These are phyloP conservation scores for Pelecanoides urinatrix DNA, from an alignment of 2,113 vertebrate genomes.

Conservation along the genomic window DNA sequence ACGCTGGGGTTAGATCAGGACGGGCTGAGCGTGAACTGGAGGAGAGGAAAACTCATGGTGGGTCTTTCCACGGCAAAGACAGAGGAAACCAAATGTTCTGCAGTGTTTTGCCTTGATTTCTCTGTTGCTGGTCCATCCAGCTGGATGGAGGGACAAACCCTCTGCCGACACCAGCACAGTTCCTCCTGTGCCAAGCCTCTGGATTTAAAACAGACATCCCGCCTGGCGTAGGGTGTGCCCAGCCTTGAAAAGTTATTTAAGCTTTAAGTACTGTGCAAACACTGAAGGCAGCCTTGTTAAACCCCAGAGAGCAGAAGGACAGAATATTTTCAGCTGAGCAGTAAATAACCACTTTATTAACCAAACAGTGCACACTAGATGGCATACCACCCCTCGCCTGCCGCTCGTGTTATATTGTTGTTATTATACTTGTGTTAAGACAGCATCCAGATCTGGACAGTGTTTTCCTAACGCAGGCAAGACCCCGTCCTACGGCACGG, in stretches of 20 bases:
- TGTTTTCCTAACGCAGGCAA: background rate
- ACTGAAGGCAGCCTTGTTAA: background rate
- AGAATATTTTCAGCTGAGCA: fast-evolving
- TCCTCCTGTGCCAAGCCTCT: background rate
- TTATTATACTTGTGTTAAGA: fast-evolving
- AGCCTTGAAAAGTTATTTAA: background rate
- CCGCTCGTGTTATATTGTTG: fast-evolving
- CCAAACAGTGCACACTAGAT: background rate
- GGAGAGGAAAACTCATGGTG: background rate
- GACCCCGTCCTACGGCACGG: fast-evolving
- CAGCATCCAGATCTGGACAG: background rate
- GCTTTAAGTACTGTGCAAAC: background rate
- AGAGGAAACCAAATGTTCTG: background rate
- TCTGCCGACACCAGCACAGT: fast-evolving
- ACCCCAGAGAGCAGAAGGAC: fast-evolving
- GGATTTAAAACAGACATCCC: background rate
- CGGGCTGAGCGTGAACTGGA: fast-evolving
- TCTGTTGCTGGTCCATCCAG: background rate
- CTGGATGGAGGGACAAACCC: background rate
- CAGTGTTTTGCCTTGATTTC: fast-evolving
- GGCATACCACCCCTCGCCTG: background rate
- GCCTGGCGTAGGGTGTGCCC: background rate
- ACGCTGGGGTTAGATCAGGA: background rate
- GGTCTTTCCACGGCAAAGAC: background rate
- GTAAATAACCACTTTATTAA: background rate